These are phyloP conservation scores for Ormyrus pomaceus DNA, from an alignment of 2,888 invertebrate species.

Conservation along the genomic window DNA sequence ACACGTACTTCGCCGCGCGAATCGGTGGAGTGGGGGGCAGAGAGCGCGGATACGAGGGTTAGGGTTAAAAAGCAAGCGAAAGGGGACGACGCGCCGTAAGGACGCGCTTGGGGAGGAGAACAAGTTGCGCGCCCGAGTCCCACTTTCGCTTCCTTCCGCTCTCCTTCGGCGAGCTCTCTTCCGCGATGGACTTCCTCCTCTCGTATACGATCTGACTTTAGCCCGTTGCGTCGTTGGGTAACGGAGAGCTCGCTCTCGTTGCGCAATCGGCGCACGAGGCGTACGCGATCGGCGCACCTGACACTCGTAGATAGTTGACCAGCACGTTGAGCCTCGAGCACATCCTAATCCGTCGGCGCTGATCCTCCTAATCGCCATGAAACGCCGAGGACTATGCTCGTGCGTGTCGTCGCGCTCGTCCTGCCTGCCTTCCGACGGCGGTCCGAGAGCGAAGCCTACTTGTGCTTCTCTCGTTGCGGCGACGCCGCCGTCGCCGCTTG, in stretches of 20 bases:
- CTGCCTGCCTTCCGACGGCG: too few species aligned
- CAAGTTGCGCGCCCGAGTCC: slow-evolving; percentile 42
- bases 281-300: slow-evolving; percentile 65
- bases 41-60: background rate
- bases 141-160: slow-evolving; percentile 53
- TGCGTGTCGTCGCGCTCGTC: background rate
- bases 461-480: background rate
- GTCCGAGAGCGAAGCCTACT: too few species aligned
- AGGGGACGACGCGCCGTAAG: slow-evolving; percentile 46
- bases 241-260: background rate
- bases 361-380: slow-evolving; percentile 36
- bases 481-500: background rate
- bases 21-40: slow-evolving; percentile 17
- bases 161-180: background rate
- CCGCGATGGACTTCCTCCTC: background rate
- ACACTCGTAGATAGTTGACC: slow-evolving; percentile 70
- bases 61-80: slow-evolving; percentile 49
- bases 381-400: background rate
- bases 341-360: slow-evolving; percentile 59
- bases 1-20: background rate
- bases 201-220: background rate
- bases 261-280: background rate
- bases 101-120: slow-evolving; percentile 48
- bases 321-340: slow-evolving; percentile 71
- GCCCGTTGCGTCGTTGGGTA: background rate